A percentile compares a stretch with the other conserved stretches of the same genome.
Evolutionary conservation across 1,140 invertebrate species (phyloP).

Genomic region (Hormaphis cornu): DNA sequence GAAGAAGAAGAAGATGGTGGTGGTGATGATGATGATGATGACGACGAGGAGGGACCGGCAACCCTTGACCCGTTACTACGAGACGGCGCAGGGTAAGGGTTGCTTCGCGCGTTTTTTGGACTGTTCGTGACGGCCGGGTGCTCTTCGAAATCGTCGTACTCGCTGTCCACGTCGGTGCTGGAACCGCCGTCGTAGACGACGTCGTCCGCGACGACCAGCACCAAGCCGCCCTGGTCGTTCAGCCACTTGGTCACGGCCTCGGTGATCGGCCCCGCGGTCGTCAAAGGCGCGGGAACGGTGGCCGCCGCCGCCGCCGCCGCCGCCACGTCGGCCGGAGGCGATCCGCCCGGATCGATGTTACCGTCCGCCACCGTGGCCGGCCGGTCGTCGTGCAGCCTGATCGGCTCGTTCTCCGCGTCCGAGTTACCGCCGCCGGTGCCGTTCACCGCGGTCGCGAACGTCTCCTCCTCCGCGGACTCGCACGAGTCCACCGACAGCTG

Average conservation of each 20-base stretch:
- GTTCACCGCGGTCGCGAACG: slow-evolving; percentile 6
- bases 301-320: not conserved
- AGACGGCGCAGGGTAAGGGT: slow-evolving; percentile 43
- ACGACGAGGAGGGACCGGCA: slow-evolving; percentile 33
- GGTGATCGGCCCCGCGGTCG: slow-evolving; percentile 36
- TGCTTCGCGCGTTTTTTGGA: slow-evolving; percentile 43
- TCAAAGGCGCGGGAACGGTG: not conserved
- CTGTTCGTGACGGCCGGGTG: slow-evolving; percentile 35
- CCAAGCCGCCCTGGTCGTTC: slow-evolving; percentile 35
- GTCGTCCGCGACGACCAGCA: slow-evolving; percentile 22
- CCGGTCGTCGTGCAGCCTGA: slow-evolving; percentile 32
- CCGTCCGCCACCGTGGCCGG: slow-evolving; percentile 20
- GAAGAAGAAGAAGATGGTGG: too few relatives aligned
- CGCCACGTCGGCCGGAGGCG: slow-evolving; percentile 7
- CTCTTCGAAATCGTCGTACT: slow-evolving; percentile 36
- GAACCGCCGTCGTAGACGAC: slow-evolving; percentile 15
- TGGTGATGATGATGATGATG: too few relatives aligned
- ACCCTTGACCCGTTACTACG: slow-evolving; percentile 38
- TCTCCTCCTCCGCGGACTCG: slow-evolving; percentile 26
- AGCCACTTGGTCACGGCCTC: slow-evolving; percentile 41
- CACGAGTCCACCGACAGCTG: not conserved
- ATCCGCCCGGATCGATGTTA: too few relatives aligned
- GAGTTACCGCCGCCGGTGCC: not conserved
- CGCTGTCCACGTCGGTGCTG: slow-evolving; percentile 34
- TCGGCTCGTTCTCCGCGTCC: slow-evolving; percentile 6